phyloP scores from a whole-genome alignment of 1,140 invertebrate species.

The Drosophila nannoptera region DNA sequence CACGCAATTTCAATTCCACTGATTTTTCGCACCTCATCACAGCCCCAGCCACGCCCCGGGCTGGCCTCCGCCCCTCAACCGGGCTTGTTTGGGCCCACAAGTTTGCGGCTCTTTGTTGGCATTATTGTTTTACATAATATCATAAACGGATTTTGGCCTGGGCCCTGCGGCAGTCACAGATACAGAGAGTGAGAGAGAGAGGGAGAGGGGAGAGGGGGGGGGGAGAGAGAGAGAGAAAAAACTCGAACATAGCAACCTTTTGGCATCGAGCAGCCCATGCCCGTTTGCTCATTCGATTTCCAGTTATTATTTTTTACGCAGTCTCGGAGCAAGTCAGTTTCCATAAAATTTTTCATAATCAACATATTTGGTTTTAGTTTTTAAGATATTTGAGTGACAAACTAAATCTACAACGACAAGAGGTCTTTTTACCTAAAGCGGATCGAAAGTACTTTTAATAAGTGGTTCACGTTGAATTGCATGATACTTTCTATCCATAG shows the following conservation, averaged over 20 bases:
- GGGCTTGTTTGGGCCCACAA: slow-evolving; percentile 38
- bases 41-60: not conserved
- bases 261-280: not conserved
- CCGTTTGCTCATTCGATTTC: not conserved
- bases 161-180: slow-evolving; percentile 16
- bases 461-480: slow-evolving; percentile 2
- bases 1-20: slow-evolving; percentile 47
- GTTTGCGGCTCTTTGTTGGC: slow-evolving; percentile 21
- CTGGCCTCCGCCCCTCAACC: not conserved
- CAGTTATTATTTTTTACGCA: slow-evolving; percentile 7
- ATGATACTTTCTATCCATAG: slow-evolving; percentile 3
- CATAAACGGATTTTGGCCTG: slow-evolving; percentile 50
- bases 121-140: slow-evolving; percentile 53
- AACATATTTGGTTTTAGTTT: slow-evolving; percentile 20
- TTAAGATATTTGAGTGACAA: slow-evolving; percentile 16
- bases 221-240: not conserved
- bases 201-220: too few species aligned
- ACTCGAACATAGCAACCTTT: not conserved
- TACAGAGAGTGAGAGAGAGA: not conserved
- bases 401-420: slow-evolving; percentile 12
- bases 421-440: slow-evolving; percentile 10
- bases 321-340: slow-evolving; percentile 7
- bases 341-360: slow-evolving; percentile 11
- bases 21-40: slow-evolving; percentile 67
- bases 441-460: slow-evolving; percentile 10